phyloP scores from a whole-genome alignment of 2,113 vertebrate species.

The Sorex fumeus region DNA sequence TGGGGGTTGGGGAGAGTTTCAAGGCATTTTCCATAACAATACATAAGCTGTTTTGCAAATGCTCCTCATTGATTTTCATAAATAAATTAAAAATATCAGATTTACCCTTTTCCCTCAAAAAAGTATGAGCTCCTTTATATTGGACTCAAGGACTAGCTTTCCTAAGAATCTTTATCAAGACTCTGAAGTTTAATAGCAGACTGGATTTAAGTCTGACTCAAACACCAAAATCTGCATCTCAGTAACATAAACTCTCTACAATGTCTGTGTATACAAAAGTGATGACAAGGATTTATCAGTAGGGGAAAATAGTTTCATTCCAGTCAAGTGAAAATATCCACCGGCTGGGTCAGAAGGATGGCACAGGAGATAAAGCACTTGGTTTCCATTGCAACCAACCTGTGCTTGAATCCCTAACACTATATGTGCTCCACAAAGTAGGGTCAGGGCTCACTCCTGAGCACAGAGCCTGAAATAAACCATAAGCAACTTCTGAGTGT shows the following conservation, averaged over 20 bases:
- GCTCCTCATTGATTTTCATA: constrained; percentile 1
- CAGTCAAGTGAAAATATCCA: not conserved
- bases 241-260: not conserved
- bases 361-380: too few species aligned
- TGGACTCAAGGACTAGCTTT: not conserved
- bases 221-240: constrained; percentile 23
- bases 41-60: not conserved
- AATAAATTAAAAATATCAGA: not conserved
- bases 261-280: not conserved
- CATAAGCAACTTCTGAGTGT: too few species aligned
- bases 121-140: not conserved
- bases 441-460: too few species aligned
- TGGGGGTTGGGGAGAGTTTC: not conserved
- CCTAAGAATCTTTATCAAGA: constrained; percentile 12
- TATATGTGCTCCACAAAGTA: too few species aligned
- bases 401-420: too few species aligned
- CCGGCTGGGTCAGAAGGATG: not conserved
- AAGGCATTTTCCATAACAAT: not conserved
- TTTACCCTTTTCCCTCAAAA: not conserved
- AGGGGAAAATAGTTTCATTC: constrained; percentile 6
- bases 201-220: not conserved
- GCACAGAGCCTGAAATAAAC: too few species aligned
- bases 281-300: not conserved
- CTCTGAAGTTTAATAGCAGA: not conserved
- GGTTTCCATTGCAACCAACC: too few species aligned